phyloP scores from a whole-genome alignment of 1,140 invertebrate species.

The Lasioglossum baleicum region DNA sequence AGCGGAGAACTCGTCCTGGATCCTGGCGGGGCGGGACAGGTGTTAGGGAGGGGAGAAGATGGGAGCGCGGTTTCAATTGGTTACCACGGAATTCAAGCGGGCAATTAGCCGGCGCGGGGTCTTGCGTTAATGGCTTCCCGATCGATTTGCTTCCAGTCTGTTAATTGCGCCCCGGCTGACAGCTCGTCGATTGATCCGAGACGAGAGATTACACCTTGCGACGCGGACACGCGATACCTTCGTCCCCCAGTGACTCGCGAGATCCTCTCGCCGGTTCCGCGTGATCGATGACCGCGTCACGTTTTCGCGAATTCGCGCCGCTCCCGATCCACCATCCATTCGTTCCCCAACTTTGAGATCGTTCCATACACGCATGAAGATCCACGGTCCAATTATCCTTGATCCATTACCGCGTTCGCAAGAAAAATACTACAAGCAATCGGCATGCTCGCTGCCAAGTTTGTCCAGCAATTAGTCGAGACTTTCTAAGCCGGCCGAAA shows the following conservation, averaged over 20 bases:
- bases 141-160: constrained; percentile 61
- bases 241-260: constrained; percentile 1
- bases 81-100: constrained; percentile 32
- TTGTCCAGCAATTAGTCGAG: neutral
- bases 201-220: constrained; percentile 45
- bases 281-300: neutral
- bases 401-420: too few species aligned
- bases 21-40: neutral
- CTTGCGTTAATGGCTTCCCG: constrained; percentile 61
- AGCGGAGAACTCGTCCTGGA: constrained; percentile 18
- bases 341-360: too few species aligned
- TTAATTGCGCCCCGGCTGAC: constrained; percentile 55
- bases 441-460: too few species aligned
- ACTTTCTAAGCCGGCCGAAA: neutral
- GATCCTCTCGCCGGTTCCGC: neutral
- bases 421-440: too few species aligned
- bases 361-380: too few species aligned
- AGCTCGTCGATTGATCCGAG: constrained; percentile 43
- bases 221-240: constrained; percentile 22
- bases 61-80: constrained; percentile 40
- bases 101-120: constrained; percentile 46
- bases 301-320: neutral
- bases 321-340: too few species aligned
- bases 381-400: too few species aligned
- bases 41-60: neutral